A percentile compares a stretch with the other conserved stretches of the same genome.
phyloP scores from a whole-genome alignment of 2,113 vertebrate genomes.

The Mesembrinibis cayennensis region DNA sequence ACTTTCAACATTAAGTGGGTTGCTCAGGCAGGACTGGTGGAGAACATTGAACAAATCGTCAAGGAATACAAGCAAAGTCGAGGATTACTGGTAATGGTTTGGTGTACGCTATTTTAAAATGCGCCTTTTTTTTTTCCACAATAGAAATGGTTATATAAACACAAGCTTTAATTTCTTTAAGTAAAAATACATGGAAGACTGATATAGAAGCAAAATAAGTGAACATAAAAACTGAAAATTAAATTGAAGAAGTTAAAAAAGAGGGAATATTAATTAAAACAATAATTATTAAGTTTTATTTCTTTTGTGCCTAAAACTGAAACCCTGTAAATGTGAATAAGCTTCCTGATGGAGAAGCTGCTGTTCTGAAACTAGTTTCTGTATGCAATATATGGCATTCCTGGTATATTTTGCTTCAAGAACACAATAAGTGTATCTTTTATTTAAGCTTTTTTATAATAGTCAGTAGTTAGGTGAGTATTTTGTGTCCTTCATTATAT shows the following conservation, averaged over 20 bases:
- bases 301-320: background rate
- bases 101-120: background rate
- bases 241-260: background rate
- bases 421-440: background rate
- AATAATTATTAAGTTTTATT: background rate
- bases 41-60: constrained; percentile 80
- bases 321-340: background rate
- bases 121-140: background rate
- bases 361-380: background rate
- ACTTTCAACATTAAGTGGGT: constrained; percentile 84
- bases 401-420: background rate
- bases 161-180: background rate
- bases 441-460: background rate
- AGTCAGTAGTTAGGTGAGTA: background rate
- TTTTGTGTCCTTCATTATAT: background rate
- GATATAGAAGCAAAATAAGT: background rate
- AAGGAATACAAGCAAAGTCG: constrained; percentile 84
- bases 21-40: constrained; percentile 83
- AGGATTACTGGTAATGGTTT: constrained; percentile 80
- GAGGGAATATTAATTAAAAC: background rate
- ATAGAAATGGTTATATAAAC: background rate
- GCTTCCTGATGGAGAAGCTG: background rate
- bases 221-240: background rate
- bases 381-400: background rate
- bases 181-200: background rate